These are phyloP conservation scores for Alitta virens DNA, from an alignment of 2,888 invertebrate species.

Conservation along the genomic window DNA sequence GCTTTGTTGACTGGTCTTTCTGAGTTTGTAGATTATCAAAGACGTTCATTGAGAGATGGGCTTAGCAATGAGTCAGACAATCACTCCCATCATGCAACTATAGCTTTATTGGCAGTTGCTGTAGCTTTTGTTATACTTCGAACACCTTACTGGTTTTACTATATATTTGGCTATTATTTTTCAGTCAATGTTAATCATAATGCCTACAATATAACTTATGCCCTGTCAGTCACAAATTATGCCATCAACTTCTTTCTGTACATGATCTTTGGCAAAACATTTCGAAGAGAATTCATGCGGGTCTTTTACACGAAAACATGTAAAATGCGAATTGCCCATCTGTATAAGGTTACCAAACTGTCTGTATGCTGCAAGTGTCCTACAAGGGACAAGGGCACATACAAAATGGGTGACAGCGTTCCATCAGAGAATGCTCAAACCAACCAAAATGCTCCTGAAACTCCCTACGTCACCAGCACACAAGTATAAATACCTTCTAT, in stretches of 20 bases:
- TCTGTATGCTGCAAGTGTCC: no score
- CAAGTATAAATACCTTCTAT: no score
- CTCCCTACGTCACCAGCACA: no score
- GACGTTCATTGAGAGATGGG: background rate
- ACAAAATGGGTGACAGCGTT: no score
- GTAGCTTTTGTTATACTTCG: conserved; percentile 7
- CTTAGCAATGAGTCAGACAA: background rate
- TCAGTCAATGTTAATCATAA: background rate
- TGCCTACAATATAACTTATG: conserved; percentile 1
- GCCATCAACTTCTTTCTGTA: conserved; percentile 11
- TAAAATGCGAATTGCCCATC: no score
- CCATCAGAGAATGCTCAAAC: no score
- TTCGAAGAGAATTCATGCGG: background rate
- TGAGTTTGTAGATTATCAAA: background rate
- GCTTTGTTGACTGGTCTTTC: background rate
- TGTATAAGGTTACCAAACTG: no score
- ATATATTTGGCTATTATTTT: background rate
- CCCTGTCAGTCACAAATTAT: conserved; percentile 7
- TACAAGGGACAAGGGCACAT: no score
- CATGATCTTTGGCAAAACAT: conserved; percentile 1
- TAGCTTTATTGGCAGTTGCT: conserved; percentile 5
- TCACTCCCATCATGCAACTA: background rate
- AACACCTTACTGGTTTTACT: conserved; percentile 2
- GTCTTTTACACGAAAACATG: no score
- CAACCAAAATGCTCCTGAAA: no score